These are phyloP conservation scores for Epinotia brunnichana DNA, from an alignment of 2,888 invertebrate species.

Conservation along the genomic window DNA sequence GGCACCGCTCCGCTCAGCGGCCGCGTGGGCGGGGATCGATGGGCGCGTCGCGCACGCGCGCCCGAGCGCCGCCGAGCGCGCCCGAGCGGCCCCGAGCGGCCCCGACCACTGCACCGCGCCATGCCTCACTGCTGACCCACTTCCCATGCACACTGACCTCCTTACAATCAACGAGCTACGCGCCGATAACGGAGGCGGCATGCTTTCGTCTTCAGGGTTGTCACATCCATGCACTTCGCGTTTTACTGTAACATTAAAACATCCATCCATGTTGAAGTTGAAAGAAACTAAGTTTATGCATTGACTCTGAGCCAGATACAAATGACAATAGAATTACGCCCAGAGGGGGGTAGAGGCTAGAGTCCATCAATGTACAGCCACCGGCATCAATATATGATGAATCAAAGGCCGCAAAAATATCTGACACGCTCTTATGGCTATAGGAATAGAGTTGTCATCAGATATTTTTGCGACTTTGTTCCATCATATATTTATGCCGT, in stretches of 20 bases:
- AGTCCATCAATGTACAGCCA: too few relatives aligned
- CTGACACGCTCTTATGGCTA: too few relatives aligned
- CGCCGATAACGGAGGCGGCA: slow-evolving; percentile 50
- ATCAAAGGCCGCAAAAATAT: too few relatives aligned
- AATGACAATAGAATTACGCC: too few relatives aligned
- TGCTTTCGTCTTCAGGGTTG: slow-evolving; percentile 16
- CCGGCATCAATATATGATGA: too few relatives aligned
- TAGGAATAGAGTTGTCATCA: too few relatives aligned
- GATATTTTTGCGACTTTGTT: too few relatives aligned
- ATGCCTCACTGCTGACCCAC: slow-evolving; percentile 49
- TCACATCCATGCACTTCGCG: not conserved
- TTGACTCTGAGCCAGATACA: too few relatives aligned
- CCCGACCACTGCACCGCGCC: slow-evolving; percentile 61
- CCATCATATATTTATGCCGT: too few relatives aligned
- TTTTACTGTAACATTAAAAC: not conserved
- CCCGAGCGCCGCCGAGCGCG: slow-evolving; percentile 59
- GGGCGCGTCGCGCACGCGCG: slow-evolving; percentile 74
- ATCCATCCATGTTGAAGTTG: not conserved
- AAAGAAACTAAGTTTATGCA: not conserved
- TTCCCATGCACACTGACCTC: slow-evolving; percentile 77
- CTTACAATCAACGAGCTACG: slow-evolving; percentile 72
- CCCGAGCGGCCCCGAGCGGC: slow-evolving; percentile 64
- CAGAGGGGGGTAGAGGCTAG: too few relatives aligned
- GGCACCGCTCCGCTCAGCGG: slow-evolving; percentile 69
- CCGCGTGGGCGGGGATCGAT: slow-evolving; percentile 64